Conservation (phyloP, 2,888 invertebrate genomes). For the Nemotelus nigrinus region DNA sequence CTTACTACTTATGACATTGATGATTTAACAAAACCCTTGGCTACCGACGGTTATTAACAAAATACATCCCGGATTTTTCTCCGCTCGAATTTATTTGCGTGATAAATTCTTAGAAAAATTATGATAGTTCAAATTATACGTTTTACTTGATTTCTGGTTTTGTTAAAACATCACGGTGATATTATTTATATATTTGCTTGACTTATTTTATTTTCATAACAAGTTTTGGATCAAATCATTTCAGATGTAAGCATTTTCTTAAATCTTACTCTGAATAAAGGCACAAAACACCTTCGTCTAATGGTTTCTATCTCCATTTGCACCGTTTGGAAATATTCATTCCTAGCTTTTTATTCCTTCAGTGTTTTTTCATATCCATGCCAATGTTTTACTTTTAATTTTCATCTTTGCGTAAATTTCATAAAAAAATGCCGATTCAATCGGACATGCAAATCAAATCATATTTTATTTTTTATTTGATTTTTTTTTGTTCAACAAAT, state of each 20-base stretch:
- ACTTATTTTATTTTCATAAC: neutral
- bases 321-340: slow-evolving; percentile 5
- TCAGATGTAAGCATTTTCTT: neutral
- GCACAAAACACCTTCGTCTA: slow-evolving; percentile 55
- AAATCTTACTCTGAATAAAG: slow-evolving; percentile 53
- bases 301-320: slow-evolving; percentile 1
- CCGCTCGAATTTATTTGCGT: neutral
- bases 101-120: neutral
- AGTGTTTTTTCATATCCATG: neutral
- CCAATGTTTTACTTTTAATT: slow-evolving; percentile 1
- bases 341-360: neutral
- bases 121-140: neutral
- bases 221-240: slow-evolving; percentile 3
- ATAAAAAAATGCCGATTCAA: slow-evolving; percentile 12
- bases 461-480: neutral
- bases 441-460: neutral
- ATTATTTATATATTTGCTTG: neutral
- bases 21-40: slow-evolving; percentile 22
- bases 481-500: neutral
- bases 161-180: slow-evolving; percentile 16
- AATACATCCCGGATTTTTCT: slow-evolving; percentile 20
- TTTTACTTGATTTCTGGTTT: neutral
- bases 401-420: neutral
- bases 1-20: neutral
- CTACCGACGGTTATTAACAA: neutral